A percentile compares a stretch with the other conserved stretches of the same genome.
These are phyloP conservation scores for Drusus annulatus DNA, from an alignment of 1,140 invertebrate species.

Conservation along the genomic window DNA sequence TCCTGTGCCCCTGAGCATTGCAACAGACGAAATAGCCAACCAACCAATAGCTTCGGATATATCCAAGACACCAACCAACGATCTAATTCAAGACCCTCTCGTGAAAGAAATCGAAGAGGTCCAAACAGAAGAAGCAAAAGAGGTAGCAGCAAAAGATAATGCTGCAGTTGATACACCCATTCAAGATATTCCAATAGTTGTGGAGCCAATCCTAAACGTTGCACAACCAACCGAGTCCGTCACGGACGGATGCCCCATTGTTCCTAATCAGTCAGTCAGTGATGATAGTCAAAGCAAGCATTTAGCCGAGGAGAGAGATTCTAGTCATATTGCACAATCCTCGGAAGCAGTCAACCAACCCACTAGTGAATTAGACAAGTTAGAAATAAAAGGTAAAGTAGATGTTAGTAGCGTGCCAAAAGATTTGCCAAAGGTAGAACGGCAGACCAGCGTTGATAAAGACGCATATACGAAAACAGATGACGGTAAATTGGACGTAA, in stretches of 20 bases:
- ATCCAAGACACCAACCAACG: conserved; percentile 55
- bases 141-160: not conserved
- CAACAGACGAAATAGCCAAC: not conserved
- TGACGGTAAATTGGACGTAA: conserved; percentile 19
- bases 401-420: conserved; percentile 39
- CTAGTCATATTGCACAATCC: too few species aligned
- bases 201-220: not conserved
- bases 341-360: conserved; percentile 26
- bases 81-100: conserved; percentile 32
- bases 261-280: conserved; percentile 25
- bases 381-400: conserved; percentile 6
- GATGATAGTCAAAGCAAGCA: conserved; percentile 39
- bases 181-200: conserved; percentile 7
- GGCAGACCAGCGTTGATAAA: conserved; percentile 21
- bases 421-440: conserved; percentile 28
- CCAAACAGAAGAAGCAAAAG: conserved; percentile 19
- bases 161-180: not conserved
- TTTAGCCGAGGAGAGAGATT: conserved; percentile 34
- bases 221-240: conserved; percentile 6
- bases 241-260: conserved; percentile 26
- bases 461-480: not conserved
- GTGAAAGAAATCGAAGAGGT: not conserved
- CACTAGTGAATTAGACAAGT: conserved; percentile 2
- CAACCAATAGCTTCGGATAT: conserved; percentile 2
- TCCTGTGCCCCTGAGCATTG: conserved; percentile 54